These are phyloP conservation scores for Matsumurasca onukii DNA, from an alignment of 1,140 invertebrate species.

Conservation along the genomic window DNA sequence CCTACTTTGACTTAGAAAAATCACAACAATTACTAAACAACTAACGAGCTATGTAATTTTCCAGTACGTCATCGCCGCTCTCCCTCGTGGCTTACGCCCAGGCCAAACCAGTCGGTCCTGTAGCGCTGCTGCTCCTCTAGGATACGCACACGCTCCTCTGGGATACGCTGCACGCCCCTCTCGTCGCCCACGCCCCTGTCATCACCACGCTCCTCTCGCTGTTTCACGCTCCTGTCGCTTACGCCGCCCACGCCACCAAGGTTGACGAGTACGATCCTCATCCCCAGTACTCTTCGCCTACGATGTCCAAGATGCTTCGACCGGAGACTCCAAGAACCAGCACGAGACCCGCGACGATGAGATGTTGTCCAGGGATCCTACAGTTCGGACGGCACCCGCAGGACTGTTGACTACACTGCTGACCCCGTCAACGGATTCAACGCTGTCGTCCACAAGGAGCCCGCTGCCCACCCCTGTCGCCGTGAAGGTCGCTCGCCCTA, in stretches of 20 bases:
- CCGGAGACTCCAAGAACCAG: constrained; percentile 23
- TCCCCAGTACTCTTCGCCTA: constrained; percentile 20
- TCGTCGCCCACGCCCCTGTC: constrained; percentile 43
- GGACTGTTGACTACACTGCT: constrained; percentile 21
- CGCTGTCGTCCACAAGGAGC: constrained; percentile 24
- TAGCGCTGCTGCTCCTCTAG: constrained; percentile 25
- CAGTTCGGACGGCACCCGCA: constrained; percentile 18
- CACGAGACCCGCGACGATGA: constrained; percentile 24
- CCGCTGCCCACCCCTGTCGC: constrained; percentile 33
- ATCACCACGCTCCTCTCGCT: constrained; percentile 20
- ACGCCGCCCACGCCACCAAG: constrained; percentile 30
- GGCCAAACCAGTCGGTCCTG: constrained; percentile 44
- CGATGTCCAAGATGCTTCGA: constrained; percentile 30
- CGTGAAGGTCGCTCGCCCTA: constrained; percentile 42
- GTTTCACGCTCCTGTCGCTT: constrained; percentile 10
- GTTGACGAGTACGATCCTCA: constrained; percentile 42
- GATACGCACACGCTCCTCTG: constrained; percentile 25
- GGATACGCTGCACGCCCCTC: constrained; percentile 39
- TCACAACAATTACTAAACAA: too few relatives aligned
- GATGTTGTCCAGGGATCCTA: constrained; percentile 24
- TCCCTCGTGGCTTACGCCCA: constrained; percentile 48
- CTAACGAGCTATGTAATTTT: constrained; percentile 38
- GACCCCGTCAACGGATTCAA: constrained; percentile 25
- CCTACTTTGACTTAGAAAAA: constrained; percentile 22
- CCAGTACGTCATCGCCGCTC: constrained; percentile 50